These are phyloP conservation scores for Leucoraja ocellata DNA, from an alignment of 2,797 vertebrate genomes.

Conservation along the genomic window DNA sequence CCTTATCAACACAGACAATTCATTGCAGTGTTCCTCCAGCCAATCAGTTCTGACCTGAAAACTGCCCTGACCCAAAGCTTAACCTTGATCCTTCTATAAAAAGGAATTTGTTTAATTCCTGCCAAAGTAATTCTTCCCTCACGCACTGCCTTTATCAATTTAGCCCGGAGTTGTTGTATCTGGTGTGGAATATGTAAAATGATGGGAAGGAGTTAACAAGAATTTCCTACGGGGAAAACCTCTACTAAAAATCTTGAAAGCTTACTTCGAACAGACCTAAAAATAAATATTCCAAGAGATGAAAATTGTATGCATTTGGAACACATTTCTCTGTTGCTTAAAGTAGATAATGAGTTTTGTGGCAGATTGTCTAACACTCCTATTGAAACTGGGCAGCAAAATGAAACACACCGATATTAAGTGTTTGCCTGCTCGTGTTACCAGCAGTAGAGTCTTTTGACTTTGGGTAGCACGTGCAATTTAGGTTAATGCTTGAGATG, in stretches of 20 bases:
- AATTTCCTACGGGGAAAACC: background rate
- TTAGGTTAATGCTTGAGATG: background rate
- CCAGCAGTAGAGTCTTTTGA: background rate
- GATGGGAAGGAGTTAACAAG: background rate
- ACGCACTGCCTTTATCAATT: background rate
- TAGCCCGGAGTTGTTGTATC: background rate
- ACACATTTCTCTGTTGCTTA: background rate
- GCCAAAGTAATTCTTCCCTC: background rate
- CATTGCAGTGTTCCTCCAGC: background rate
- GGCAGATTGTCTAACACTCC: background rate
- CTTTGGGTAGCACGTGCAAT: background rate
- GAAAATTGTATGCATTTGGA: background rate
- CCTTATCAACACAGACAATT: background rate
- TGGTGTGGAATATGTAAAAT: background rate
- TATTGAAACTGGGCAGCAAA: background rate
- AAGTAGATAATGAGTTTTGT: background rate
- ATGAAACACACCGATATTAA: background rate
- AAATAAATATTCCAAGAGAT: background rate
- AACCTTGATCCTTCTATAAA: background rate
- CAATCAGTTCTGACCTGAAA: background rate
- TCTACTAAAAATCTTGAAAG: background rate
- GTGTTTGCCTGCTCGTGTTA: background rate
- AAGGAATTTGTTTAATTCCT: background rate
- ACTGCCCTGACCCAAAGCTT: background rate
- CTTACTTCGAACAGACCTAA: background rate